These are phyloP conservation scores for Temnothorax curvispinosus DNA, from an alignment of 1,140 invertebrate genomes.

Conservation along the genomic window DNA sequence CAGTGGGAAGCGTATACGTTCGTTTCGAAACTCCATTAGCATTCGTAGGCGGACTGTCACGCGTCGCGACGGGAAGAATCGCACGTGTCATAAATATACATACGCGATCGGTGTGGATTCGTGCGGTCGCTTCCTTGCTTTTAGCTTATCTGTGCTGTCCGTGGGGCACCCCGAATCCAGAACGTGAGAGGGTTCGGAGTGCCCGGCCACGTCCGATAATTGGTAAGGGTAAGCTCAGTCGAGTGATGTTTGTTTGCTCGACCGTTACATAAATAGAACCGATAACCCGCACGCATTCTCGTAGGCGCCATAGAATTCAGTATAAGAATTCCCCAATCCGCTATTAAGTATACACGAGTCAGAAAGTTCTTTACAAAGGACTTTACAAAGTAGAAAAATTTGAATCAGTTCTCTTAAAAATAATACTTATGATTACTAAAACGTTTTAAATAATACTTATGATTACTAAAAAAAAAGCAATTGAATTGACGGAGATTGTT, in stretches of 20 bases:
- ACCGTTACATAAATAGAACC: constrained; percentile 72
- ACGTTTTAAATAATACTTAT: neutral
- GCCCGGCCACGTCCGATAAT: constrained; percentile 67
- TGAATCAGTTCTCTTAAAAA: neutral
- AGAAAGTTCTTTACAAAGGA: neutral
- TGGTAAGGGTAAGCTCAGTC: constrained; percentile 67
- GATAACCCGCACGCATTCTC: neutral
- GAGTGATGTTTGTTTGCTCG: constrained; percentile 71
- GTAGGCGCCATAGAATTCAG: constrained; percentile 60
- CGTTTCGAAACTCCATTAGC: constrained; percentile 68
- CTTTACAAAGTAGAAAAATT: neutral
- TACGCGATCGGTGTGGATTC: constrained; percentile 63
- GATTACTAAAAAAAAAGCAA: neutral
- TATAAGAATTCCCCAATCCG: constrained; percentile 26
- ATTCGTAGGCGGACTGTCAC: constrained; percentile 47
- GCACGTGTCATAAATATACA: constrained; percentile 75
- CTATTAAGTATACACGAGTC: neutral
- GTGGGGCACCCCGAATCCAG: constrained; percentile 45
- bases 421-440: neutral
- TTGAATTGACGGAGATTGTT: neutral
- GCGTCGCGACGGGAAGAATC: constrained; percentile 60
- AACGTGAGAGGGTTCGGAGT: constrained; percentile 63
- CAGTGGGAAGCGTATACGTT: constrained; percentile 36
- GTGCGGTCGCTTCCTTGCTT: constrained; percentile 62
- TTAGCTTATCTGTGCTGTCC: constrained; percentile 69